Base-by-base conservation (phyloP, 2,888 invertebrate species). In the Synanthedon vespiformis region DNA sequence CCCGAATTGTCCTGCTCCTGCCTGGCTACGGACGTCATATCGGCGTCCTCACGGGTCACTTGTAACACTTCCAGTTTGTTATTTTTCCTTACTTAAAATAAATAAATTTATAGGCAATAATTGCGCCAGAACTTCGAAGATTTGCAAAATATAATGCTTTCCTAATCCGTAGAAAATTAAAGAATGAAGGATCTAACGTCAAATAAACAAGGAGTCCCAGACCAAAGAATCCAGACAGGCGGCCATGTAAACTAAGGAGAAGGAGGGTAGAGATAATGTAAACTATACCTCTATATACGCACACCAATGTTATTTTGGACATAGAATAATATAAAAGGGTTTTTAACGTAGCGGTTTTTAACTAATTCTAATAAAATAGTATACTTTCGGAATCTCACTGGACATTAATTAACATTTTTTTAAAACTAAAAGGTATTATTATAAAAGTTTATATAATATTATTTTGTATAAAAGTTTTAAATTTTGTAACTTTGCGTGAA, bases 11-110 rank as follows among this genome's bases (percentile, higher is more conserved):
- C 80, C 52, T 77, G 82, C 51, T 79, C 80, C 62, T 70, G 68
- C 70, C 80, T 74, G 52, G 71, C 75, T 57, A 85, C 75, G 72
- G 88, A 80, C 82, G 88, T 87, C 85, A 87, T 87, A 60, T 80
- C 77, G 69, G 76, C 80, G 79, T 80, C 82, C 75, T 77, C 77
- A 56, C 75, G 74, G 60, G 74, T 76, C 60, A 77, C 81, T 72
- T 78, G 78, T 67, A 85, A 61, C 58, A 84, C 79, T 78, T 85
- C 86, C 86, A 85, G 85, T 70, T 81, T 86, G 65, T 68, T 65
- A 68, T 61, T 73, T 76, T 59, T 67, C 65, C 57, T 61, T 63
- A 52, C 55, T 58, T 61, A 59, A 62, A 59, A 61, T 60, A 64
- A 67, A 22, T 22, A 59, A 61, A 66, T 63, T 60, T 12, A 61